Conservation (phyloP, 2,888 invertebrate genomes). For the Blastobasis adustella region DNA sequence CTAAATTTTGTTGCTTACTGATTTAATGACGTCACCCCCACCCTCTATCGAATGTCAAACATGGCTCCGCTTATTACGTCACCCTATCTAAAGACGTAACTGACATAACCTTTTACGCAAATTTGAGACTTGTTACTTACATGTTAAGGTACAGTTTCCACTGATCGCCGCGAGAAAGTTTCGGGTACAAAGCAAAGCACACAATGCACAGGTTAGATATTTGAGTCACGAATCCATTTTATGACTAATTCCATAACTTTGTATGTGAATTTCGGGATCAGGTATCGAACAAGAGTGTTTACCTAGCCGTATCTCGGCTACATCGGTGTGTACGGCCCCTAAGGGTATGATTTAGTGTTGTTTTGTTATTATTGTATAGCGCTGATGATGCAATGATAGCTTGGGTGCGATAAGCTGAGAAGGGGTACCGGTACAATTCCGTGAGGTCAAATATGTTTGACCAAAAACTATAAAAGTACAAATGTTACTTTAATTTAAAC, state of each 20-base stretch:
- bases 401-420: too few species aligned
- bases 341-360: constrained; percentile 50
- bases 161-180: too few species aligned
- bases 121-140: constrained; percentile 12
- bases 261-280: constrained; percentile 72
- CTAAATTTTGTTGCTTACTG: constrained; percentile 68
- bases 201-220: constrained; percentile 67
- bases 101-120: not conserved
- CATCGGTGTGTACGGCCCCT: constrained; percentile 38
- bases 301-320: constrained; percentile 53
- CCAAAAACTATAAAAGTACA: too few species aligned
- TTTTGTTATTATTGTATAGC: too few species aligned
- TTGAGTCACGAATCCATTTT: constrained; percentile 74
- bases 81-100: constrained; percentile 17
- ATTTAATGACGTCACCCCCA: constrained; percentile 72
- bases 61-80: constrained; percentile 47
- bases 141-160: too few species aligned
- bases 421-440: too few species aligned
- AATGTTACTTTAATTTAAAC: too few species aligned
- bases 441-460: too few species aligned
- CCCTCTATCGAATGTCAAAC: constrained; percentile 70
- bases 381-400: too few species aligned
- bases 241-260: constrained; percentile 75
- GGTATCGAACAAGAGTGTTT: constrained; percentile 57
- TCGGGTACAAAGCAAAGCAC: not conserved